Base-by-base conservation (phyloP, 2,888 invertebrate species). In the Aphidius colemani region DNA sequence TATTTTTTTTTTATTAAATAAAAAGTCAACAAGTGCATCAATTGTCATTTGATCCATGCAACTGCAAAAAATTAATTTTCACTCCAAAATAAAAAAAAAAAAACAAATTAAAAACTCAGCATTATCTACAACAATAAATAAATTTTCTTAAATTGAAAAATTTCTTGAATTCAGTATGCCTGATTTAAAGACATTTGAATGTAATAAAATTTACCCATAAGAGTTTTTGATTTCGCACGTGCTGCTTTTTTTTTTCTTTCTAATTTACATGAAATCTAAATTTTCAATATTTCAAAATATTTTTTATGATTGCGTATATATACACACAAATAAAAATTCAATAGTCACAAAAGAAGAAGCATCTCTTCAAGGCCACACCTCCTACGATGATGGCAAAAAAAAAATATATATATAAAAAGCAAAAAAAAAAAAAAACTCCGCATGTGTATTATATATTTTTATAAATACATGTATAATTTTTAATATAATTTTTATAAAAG, bases 321-420 rank as follows among this genome's bases (percentile, higher is more conserved):
- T 59, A 30, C 53, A 63, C 30, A 55, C 44, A 49, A 39, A 30
- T 30, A 30, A 30, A 30, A 57, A 44, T 60, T 53, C 49, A 55
- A 64, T 53, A 64, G 59, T 49, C 45, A 44, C 57, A 46, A 30
- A 30, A 30, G 5, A 30, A 30, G 30, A 41, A 64, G 50, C 60
- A 64, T 64, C 64, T 30, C 30, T 64, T 59, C 66, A 64, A 66
- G 63, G 62, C 57, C 58, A 53, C 45, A 58, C 53, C 53, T 55
- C 48, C 58, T 53, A 57, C 60, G 53, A 63, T 60, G 50, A 60
- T 41, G 59, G 48, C 55, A 11, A 51, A 57, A 50, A 55, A 53
- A 46, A 59, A 53, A 64, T 2, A 30, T 18, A 18, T 44, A 58
- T 49, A 57, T 49, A 48, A 18, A 18, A 18, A 18, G 13, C 9